phyloP scores from a whole-genome alignment of 2,888 invertebrate species.

The Oscheius sp. region DNA sequence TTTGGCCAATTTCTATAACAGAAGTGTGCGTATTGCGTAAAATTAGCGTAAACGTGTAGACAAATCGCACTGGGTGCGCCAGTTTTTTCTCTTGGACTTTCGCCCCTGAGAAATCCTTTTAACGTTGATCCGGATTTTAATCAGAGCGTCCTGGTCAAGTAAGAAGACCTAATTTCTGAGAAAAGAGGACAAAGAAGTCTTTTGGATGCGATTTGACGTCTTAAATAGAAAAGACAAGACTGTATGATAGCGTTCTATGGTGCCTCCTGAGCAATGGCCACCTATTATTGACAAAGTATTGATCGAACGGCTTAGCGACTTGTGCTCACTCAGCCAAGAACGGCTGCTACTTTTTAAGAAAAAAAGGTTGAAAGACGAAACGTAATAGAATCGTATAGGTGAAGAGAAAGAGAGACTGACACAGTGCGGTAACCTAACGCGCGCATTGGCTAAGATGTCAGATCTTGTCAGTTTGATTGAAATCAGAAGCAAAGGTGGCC shows the following conservation, averaged over 20 bases:
- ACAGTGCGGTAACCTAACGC: neutral
- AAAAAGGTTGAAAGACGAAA: neutral
- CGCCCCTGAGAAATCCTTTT: conserved; percentile 4
- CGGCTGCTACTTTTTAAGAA: neutral
- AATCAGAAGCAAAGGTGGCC: conserved; percentile 4
- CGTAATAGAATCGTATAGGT: neutral
- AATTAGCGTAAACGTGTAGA: too few species aligned
- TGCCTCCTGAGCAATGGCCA: conserved; percentile 8
- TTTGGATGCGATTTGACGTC: neutral
- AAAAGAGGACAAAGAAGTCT: neutral
- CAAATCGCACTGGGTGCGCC: neutral
- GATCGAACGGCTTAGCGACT: conserved; percentile 4
- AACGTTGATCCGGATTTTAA: neutral
- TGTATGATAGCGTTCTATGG: conserved; percentile 10
- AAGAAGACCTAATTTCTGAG: neutral
- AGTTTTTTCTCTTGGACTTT: neutral
- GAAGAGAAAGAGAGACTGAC: neutral
- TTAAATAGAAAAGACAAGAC: conserved; percentile 5
- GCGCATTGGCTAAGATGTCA: neutral
- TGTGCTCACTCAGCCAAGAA: neutral
- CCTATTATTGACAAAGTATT: conserved; percentile 22
- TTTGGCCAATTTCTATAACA: too few species aligned
- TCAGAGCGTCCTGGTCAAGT: neutral
- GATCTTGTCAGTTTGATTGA: conserved; percentile 9
- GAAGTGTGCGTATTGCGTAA: too few species aligned